Conservation (phyloP, 2,888 invertebrate species). For the Odontocolon sp. region DNA sequence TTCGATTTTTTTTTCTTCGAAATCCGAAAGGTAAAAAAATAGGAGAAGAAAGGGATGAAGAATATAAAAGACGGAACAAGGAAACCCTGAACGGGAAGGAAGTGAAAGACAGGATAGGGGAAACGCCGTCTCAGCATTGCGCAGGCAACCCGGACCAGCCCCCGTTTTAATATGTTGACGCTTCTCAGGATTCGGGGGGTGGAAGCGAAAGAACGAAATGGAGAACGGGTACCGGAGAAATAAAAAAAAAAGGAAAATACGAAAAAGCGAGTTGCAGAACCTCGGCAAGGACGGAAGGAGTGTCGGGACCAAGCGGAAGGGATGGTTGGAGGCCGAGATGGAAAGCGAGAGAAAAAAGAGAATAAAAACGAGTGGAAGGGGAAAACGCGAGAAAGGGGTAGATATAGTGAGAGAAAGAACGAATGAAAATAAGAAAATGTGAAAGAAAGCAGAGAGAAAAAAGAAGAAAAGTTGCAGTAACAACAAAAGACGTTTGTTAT, state of each 20-base stretch:
- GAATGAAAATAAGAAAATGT: slow-evolving; percentile 24
- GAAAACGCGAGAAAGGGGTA: slow-evolving; percentile 50
- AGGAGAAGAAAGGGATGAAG: slow-evolving; percentile 33
- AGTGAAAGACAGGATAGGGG: slow-evolving; percentile 48
- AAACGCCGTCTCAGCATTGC: slow-evolving; percentile 76
- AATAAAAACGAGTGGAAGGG: slow-evolving; percentile 31
- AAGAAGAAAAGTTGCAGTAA: slow-evolving; percentile 72
- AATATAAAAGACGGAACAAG: slow-evolving; percentile 14
- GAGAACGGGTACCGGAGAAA: slow-evolving; percentile 29
- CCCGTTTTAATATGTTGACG: slow-evolving; percentile 78
- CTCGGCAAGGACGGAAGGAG: slow-evolving; percentile 52
- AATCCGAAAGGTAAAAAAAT: slow-evolving; percentile 34
- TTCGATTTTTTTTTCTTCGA: background rate
- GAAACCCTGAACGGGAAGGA: slow-evolving; percentile 29
- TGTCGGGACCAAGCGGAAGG: slow-evolving; percentile 5
- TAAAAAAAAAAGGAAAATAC: slow-evolving; percentile 67
- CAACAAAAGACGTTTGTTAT: slow-evolving; percentile 81
- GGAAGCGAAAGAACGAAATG: slow-evolving; percentile 49
- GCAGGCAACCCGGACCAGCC: slow-evolving; percentile 67
- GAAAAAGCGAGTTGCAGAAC: slow-evolving; percentile 57
- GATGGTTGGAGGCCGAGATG: slow-evolving; percentile 25
- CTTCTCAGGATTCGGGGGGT: slow-evolving; percentile 57
- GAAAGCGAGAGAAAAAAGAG: slow-evolving; percentile 36
- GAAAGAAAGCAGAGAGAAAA: slow-evolving; percentile 58
- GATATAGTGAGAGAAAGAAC: slow-evolving; percentile 27